Percentiles rank a stretch among this genome's conserved stretches.
Evolutionary conservation across 2,888 invertebrate species (phyloP).

Genomic region (Ophraella communa): DNA sequence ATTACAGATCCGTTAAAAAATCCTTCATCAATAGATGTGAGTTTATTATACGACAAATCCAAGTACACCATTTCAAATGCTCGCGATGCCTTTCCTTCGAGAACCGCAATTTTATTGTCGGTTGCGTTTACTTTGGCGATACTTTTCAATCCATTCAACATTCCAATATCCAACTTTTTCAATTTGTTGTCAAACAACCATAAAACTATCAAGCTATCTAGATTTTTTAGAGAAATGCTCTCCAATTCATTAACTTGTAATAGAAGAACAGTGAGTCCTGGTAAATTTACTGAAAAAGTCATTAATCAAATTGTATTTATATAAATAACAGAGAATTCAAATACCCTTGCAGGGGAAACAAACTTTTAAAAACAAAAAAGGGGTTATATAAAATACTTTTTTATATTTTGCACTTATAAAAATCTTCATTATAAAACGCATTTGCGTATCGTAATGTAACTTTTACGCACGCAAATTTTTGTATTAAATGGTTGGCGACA

Average conservation of each 20-base stretch:
- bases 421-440: no score
- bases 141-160: conserved; percentile 23
- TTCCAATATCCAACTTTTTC: conserved; percentile 12
- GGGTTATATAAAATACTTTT: no score
- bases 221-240: conserved; percentile 7
- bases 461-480: no score
- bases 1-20: conserved; percentile 21
- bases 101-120: conserved; percentile 8
- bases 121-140: conserved; percentile 21
- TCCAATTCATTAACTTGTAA: conserved; percentile 24
- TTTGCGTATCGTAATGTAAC: no score
- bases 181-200: conserved; percentile 26
- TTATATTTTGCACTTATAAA: no score
- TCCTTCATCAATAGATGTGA: conserved; percentile 12
- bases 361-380: no score
- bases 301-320: neutral
- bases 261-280: conserved; percentile 16
- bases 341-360: neutral
- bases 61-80: conserved; percentile 18
- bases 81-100: neutral
- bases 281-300: conserved; percentile 25
- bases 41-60: conserved; percentile 21
- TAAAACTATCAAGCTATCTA: conserved; percentile 23
- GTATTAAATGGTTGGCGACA: no score
- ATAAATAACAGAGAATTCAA: neutral